These are phyloP conservation scores for Pyrgus malvae DNA, from an alignment of 2,888 invertebrate genomes.

Conservation along the genomic window DNA sequence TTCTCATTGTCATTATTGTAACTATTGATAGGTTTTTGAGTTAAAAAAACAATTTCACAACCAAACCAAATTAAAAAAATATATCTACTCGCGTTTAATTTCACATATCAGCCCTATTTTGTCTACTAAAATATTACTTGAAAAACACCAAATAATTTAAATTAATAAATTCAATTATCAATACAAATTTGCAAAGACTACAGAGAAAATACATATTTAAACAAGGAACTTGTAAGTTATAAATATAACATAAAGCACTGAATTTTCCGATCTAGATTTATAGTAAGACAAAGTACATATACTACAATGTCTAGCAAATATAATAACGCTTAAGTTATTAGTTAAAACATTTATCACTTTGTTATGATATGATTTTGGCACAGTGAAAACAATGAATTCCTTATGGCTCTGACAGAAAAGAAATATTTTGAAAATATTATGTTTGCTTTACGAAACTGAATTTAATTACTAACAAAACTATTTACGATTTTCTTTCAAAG, in stretches of 20 bases:
- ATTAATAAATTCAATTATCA: background rate
- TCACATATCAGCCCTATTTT: constrained; percentile 65
- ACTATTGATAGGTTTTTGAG: constrained; percentile 33
- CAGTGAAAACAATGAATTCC: constrained; percentile 38
- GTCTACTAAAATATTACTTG: constrained; percentile 51
- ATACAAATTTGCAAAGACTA: too few relatives aligned
- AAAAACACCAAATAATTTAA: background rate
- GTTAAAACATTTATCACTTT: constrained; percentile 64
- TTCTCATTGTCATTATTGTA: constrained; percentile 44
- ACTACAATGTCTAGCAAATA: constrained; percentile 36
- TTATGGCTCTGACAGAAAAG: too few relatives aligned
- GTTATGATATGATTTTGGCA: constrained; percentile 72
- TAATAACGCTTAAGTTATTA: constrained; percentile 32
- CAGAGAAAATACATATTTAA: too few relatives aligned
- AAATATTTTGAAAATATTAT: too few relatives aligned
- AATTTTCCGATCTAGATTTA: constrained; percentile 36
- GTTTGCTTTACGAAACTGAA: too few relatives aligned
- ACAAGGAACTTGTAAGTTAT: constrained; percentile 67
- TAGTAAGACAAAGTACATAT: constrained; percentile 32
- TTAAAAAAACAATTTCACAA: constrained; percentile 49
- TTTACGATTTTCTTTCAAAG: too few relatives aligned
- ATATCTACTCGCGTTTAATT: constrained; percentile 54
- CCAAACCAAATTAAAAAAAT: constrained; percentile 44
- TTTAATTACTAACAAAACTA: too few relatives aligned
- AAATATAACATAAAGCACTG: constrained; percentile 44